Conservation (phyloP, 35 echinoderm and acorn worm species). For the Stichopus chloronotus region DNA sequence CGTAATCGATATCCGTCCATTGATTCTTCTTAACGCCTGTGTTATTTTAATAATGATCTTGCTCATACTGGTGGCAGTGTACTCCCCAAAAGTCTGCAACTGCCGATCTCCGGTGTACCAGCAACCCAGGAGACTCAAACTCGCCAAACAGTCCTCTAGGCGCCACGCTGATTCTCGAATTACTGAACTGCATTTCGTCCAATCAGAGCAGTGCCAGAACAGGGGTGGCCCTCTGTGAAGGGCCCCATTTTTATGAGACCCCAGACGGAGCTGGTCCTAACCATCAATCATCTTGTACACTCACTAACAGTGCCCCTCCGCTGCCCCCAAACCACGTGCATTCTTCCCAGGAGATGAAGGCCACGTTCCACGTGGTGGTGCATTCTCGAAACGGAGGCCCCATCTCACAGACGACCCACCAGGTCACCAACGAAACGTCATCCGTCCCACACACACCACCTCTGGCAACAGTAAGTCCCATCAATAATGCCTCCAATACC, state of each 20-base stretch:
- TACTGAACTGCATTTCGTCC: conserved; percentile 59
- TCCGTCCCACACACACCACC: background rate
- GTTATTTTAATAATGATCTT: conserved; percentile 41
- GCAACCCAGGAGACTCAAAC: background rate
- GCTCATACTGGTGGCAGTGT: conserved; percentile 47
- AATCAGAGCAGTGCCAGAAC: conserved; percentile 58
- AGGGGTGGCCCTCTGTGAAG: conserved; percentile 56
- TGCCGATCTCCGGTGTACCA: conserved; percentile 32
- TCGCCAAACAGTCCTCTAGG: background rate
- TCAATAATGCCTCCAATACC: background rate
- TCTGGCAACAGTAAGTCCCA: background rate
- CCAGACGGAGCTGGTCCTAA: conserved; percentile 16
- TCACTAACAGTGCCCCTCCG: background rate
- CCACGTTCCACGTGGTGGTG: conserved; percentile 54
- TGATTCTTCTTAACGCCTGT: conserved; percentile 35
- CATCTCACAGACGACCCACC: conserved; percentile 29
- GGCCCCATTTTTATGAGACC: conserved; percentile 51
- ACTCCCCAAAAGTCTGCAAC: conserved; percentile 36
- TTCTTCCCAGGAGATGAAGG: conserved; percentile 45
- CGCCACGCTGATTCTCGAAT: conserved; percentile 51
- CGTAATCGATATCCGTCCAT: conserved; percentile 39
- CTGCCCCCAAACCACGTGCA: conserved; percentile 28
- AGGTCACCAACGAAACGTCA: background rate
- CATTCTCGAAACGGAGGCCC: conserved; percentile 41
- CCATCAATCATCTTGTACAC: background rate